Base-by-base conservation (phyloP, 2,797 vertebrate genomes). In the Sebastiscus tertius region DNA sequence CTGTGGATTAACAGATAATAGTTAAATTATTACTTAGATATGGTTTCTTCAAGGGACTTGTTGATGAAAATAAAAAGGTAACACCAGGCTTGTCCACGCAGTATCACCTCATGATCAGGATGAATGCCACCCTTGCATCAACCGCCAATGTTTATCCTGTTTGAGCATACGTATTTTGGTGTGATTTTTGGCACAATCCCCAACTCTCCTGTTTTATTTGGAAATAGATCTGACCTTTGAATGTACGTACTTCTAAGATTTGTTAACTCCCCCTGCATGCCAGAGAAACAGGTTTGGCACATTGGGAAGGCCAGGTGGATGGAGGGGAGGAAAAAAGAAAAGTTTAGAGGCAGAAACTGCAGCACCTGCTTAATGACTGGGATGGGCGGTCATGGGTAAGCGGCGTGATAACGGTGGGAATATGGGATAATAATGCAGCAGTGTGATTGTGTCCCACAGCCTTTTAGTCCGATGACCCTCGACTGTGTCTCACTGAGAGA, bases 241-340 rank as follows among this genome's bases (percentile, higher is more conserved):
- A 55, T 77, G 59, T 52, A 6, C 7, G 4, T 42, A 14, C 11
- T 52, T 54, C n/a, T 39, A 33, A 72, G 49, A 55, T 60, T 55
- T 0, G 64, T 76, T 46, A 75, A 87, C 73, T 78, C 85, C 79
- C 56, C 33, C 62, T 74, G 70, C 79, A 76, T 81, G 63, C 82
- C 81, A 67, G 62, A 89, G 85, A 36, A 89, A 89, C 79, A 52
- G 80, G 85, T 88, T 81, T 87, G 75, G 33, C 72, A 46, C 64
- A 64, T 84, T 20, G 36, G 71, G 77, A 61, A 73, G 9, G 70
- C 85, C 80, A 81, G 79, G 80, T 85, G 77, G 73, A 81, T 63
- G 72, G 46, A 83, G 20, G 31, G 18, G 22, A 68, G 59, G 10
- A 20, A 54, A 31, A 34, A 24, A 31, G 16, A 22, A 22, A 54